A percentile compares a stretch with the other conserved stretches of the same genome.
phyloP scores from a whole-genome alignment of 1,140 invertebrate genomes.

The Phenacoccus solenopsis region DNA sequence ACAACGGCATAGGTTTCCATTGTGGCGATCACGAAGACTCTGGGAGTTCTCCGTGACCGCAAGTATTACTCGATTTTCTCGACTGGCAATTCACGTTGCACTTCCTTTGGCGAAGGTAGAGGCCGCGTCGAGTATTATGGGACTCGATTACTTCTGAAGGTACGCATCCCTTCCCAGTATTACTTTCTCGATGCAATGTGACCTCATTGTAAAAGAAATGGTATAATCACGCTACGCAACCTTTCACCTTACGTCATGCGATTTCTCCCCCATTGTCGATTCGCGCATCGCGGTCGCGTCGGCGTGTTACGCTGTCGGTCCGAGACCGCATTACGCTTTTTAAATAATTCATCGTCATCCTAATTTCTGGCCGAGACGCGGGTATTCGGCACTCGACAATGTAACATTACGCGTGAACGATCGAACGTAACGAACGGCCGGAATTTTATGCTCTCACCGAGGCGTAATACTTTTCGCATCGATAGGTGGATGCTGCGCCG shows the following conservation, averaged over 20 bases:
- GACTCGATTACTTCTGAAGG: constrained; percentile 10
- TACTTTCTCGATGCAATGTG: constrained; percentile 16
- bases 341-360: constrained; percentile 14
- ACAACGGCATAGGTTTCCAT: neutral
- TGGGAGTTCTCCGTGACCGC: neutral
- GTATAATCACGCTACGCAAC: constrained; percentile 14
- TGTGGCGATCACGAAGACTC: no score
- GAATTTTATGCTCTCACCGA: neutral
- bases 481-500: no score
- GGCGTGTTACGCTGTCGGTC: neutral
- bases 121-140: neutral
- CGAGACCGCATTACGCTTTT: neutral
- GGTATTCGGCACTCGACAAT: neutral
- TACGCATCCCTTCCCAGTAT: neutral
- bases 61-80: no score
- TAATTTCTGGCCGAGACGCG: neutral
- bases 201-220: constrained; percentile 15
- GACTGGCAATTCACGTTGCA: no score
- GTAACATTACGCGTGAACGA: neutral
- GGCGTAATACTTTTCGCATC: no score
- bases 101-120: no score
- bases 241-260: constrained; percentile 17
- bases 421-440: neutral
- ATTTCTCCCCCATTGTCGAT: constrained; percentile 12
- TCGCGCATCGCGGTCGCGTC: neutral